Evolutionary conservation across 2,797 vertebrate genomes (phyloP).

Genomic region (Holocentrus rufus): DNA sequence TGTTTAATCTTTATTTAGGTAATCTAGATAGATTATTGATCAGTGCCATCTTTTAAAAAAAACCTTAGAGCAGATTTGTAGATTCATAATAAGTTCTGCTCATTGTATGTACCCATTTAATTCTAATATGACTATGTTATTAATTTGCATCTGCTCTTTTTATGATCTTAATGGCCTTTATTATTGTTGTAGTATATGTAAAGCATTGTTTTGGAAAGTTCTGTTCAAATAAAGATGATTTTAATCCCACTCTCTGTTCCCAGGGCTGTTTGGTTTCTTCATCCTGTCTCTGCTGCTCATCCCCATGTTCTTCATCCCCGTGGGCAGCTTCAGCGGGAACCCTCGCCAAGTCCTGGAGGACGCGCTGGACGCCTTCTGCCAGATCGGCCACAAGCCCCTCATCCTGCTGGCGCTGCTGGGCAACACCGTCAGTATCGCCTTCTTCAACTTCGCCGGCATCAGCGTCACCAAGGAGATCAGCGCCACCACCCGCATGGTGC

Average conservation of each 20-base stretch:
- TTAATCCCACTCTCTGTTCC: neutral
- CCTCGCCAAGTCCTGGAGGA: slow-evolving; percentile 88
- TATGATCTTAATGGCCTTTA: too few relatives aligned
- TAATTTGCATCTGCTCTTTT: neutral
- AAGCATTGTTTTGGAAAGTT: neutral
- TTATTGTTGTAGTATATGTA: neutral
- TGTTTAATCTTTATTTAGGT: too few relatives aligned
- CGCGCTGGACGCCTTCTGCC: slow-evolving; percentile 91
- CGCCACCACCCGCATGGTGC: slow-evolving; percentile 96
- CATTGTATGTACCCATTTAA: neutral
- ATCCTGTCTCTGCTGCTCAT: slow-evolving; percentile 89
- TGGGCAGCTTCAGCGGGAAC: slow-evolving; percentile 81
- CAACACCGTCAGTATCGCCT: slow-evolving; percentile 94
- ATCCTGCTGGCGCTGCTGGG: slow-evolving; percentile 88
- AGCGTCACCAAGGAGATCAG: slow-evolving; percentile 97
- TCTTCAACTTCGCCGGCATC: slow-evolving; percentile 97
- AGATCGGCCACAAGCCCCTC: slow-evolving; percentile 86
- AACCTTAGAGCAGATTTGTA: too few relatives aligned
- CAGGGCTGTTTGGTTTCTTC: slow-evolving; percentile 92
- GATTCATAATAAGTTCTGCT: too few relatives aligned
- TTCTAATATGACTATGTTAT: neutral
- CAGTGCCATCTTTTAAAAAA: too few relatives aligned
- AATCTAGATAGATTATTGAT: too few relatives aligned
- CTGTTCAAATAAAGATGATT: neutral
- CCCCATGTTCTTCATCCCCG: slow-evolving; percentile 91